Conservation (phyloP, 2,113 vertebrate species). For the Anarrhichthys ocellatus region DNA sequence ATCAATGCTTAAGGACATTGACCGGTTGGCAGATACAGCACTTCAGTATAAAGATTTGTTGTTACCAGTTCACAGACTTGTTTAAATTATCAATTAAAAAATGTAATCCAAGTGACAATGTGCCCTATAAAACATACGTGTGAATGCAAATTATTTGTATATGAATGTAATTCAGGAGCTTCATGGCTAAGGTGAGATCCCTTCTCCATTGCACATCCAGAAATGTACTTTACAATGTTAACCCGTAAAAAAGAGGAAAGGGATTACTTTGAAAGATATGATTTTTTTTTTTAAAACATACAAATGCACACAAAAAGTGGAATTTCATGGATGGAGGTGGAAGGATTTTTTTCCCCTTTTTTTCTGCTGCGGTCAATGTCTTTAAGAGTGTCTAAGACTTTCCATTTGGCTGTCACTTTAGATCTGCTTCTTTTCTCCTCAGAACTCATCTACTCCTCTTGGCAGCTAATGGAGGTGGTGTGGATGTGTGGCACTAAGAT, state of each 20-base stretch:
- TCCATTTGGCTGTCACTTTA: conserved; percentile 68
- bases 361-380: conserved; percentile 9
- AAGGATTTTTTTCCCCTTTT: conserved; percentile 24
- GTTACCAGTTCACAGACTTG: neutral
- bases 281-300: neutral
- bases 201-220: neutral
- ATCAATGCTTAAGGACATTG: neutral
- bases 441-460: conserved; percentile 35
- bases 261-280: neutral
- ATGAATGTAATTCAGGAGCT: neutral
- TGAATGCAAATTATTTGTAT: neutral
- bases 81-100: neutral
- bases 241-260: conserved; percentile 25
- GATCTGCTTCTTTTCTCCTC: conserved; percentile 46
- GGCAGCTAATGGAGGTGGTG: conserved; percentile 47
- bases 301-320: conserved; percentile 1
- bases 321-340: neutral
- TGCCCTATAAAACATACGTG: neutral
- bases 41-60: neutral
- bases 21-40: neutral
- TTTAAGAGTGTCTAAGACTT: conserved; percentile 61
- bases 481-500: conserved; percentile 41
- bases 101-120: neutral
- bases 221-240: neutral
- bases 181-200: neutral